Evolutionary conservation across 2,888 invertebrate genomes (phyloP).

Genomic region (Drosophila merina): DNA sequence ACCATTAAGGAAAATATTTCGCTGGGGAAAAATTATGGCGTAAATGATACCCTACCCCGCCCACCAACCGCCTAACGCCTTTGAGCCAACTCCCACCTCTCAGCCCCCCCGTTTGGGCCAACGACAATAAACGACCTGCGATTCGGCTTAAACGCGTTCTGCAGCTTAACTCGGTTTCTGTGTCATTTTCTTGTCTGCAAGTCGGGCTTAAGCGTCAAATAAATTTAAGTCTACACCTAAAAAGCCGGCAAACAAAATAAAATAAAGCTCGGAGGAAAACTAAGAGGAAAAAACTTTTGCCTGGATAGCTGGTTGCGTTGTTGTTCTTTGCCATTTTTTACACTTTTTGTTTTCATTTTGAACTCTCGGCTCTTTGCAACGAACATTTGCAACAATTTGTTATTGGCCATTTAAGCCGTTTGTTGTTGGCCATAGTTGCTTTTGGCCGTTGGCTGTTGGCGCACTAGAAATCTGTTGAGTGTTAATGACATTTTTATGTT

Average conservation of each 20-base stretch:
- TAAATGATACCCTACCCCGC: slow-evolving; percentile 70
- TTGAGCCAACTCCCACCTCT: neutral
- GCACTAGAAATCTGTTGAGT: slow-evolving; percentile 75
- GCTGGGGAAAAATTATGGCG: slow-evolving; percentile 74
- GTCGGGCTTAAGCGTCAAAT: slow-evolving; percentile 73
- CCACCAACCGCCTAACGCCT: slow-evolving; percentile 2
- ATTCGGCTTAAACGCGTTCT: slow-evolving; percentile 62
- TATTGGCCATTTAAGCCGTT: slow-evolving; percentile 76
- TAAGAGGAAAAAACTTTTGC: slow-evolving; percentile 25
- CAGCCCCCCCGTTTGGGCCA: neutral
- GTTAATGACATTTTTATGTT: slow-evolving; percentile 78
- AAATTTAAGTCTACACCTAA: slow-evolving; percentile 71
- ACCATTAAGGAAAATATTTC: slow-evolving; percentile 77
- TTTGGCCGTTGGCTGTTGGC: slow-evolving; percentile 52
- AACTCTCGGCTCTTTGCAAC: slow-evolving; percentile 35
- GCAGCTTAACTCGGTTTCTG: slow-evolving; percentile 75
- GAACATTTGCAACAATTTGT: slow-evolving; percentile 77
- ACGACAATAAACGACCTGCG: slow-evolving; percentile 64
- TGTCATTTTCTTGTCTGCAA: slow-evolving; percentile 78
- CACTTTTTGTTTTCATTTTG: slow-evolving; percentile 19
- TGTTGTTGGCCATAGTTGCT: slow-evolving; percentile 51
- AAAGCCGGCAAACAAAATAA: slow-evolving; percentile 35
- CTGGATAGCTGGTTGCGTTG: slow-evolving; percentile 34
- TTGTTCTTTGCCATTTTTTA: slow-evolving; percentile 48
- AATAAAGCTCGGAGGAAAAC: slow-evolving; percentile 32